A percentile compares a stretch with the other conserved stretches of the same genome.
Conservation (phyloP, 2,888 invertebrate species). For the Drosophila tripunctata region DNA sequence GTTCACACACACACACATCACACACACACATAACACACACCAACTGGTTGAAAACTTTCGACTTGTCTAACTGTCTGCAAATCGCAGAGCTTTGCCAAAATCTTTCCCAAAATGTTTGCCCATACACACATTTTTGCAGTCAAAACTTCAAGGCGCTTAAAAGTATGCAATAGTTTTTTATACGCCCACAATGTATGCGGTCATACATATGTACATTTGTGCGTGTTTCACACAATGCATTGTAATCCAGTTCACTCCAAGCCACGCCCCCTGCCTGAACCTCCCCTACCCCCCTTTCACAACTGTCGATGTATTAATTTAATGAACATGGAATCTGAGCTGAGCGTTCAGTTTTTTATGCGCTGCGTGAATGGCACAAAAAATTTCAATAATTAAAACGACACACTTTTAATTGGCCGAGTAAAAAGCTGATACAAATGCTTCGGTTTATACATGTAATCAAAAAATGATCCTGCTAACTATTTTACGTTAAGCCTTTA, state of each 20-base stretch:
- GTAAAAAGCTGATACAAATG: constrained; percentile 35
- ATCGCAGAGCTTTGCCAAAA: constrained; percentile 75
- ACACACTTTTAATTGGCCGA: constrained; percentile 41
- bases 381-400: constrained; percentile 23
- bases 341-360: constrained; percentile 21
- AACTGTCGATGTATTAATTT: constrained; percentile 49
- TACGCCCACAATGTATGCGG: constrained; percentile 59
- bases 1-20: constrained; percentile 34
- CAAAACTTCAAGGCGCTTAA: constrained; percentile 57
- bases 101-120: constrained; percentile 78
- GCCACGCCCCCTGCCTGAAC: too few relatives aligned
- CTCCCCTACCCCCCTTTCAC: background rate
- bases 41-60: constrained; percentile 56
- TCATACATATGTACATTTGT: too few relatives aligned
- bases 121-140: constrained; percentile 69
- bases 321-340: constrained; percentile 44
- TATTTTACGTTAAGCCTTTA: constrained; percentile 46
- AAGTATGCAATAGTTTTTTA: constrained; percentile 69
- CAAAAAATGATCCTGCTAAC: constrained; percentile 50
- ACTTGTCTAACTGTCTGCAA: constrained; percentile 78
- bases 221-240: constrained; percentile 53
- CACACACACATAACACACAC: constrained; percentile 8
- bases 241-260: constrained; percentile 28
- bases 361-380: background rate
- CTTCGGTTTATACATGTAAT: constrained; percentile 31